Percentiles rank a stretch among this genome's conserved stretches.
phyloP scores from a whole-genome alignment of 1,140 invertebrate species.

The Drosophila equinoxialis region DNA sequence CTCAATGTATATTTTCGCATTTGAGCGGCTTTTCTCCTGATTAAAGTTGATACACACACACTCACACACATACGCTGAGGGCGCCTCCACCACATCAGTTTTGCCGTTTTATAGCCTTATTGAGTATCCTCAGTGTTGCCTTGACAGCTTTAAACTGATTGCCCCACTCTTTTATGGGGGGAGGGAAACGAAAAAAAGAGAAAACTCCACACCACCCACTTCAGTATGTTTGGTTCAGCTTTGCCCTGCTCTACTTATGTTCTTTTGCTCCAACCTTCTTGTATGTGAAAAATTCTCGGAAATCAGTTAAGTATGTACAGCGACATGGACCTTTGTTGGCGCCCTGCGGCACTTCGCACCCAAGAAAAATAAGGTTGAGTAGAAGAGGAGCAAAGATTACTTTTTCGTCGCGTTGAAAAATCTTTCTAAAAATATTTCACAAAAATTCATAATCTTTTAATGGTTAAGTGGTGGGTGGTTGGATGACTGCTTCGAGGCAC shows the following conservation, averaged over 20 bases:
- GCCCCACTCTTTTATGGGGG: slow-evolving; percentile 37
- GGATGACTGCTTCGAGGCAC: not conserved
- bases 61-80: not conserved
- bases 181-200: not conserved
- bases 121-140: slow-evolving; percentile 59
- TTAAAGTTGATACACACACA: slow-evolving; percentile 58
- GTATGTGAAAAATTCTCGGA: slow-evolving; percentile 61
- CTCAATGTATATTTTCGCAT: slow-evolving; percentile 7
- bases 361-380: slow-evolving; percentile 44
- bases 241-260: not conserved
- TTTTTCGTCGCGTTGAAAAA: slow-evolving; percentile 54
- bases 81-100: slow-evolving; percentile 40
- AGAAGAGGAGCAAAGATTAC: slow-evolving; percentile 53
- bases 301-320: slow-evolving; percentile 77
- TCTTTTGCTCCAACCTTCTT: slow-evolving; percentile 7
- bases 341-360: slow-evolving; percentile 63
- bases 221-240: not conserved
- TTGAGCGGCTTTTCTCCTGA: slow-evolving; percentile 42
- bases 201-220: not conserved
- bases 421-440: slow-evolving; percentile 57
- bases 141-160: slow-evolving; percentile 79
- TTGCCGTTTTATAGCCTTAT: slow-evolving; percentile 62
- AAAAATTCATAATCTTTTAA: slow-evolving; percentile 58
- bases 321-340: slow-evolving; percentile 45
- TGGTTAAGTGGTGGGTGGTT: slow-evolving; percentile 42